phyloP scores from a whole-genome alignment of 2,888 invertebrate genomes.

The Eucera pruinosa region DNA sequence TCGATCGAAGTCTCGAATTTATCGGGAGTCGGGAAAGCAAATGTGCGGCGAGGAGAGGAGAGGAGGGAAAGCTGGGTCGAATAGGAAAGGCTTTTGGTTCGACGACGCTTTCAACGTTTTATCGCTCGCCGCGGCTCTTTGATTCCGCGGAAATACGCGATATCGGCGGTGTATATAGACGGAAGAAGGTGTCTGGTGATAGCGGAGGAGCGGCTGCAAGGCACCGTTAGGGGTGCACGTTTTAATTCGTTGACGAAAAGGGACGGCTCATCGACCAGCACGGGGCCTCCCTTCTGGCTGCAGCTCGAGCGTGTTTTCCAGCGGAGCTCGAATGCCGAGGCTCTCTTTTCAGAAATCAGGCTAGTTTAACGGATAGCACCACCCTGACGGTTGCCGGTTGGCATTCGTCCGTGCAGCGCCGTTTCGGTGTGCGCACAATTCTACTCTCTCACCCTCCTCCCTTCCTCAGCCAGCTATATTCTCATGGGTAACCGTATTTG shows the following conservation, averaged over 20 bases:
- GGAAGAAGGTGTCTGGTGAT: slow-evolving; percentile 3
- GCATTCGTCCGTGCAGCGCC: slow-evolving; percentile 35
- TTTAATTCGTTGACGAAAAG: slow-evolving; percentile 37
- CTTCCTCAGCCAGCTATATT: slow-evolving; percentile 38
- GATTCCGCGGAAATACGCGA: slow-evolving; percentile 40
- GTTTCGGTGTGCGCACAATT: slow-evolving; percentile 22
- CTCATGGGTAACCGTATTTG: slow-evolving; percentile 65
- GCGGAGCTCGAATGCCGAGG: slow-evolving; percentile 18
- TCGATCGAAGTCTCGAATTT: slow-evolving; percentile 28
- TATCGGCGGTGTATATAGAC: neutral
- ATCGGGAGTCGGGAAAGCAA: too few species aligned
- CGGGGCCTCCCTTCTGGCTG: slow-evolving; percentile 20
- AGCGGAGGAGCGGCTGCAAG: slow-evolving; percentile 20
- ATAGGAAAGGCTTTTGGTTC: slow-evolving; percentile 12
- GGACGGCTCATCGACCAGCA: slow-evolving; percentile 57
- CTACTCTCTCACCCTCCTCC: neutral
- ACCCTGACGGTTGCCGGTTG: slow-evolving; percentile 10
- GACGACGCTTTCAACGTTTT: slow-evolving; percentile 11
- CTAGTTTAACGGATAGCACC: slow-evolving; percentile 58
- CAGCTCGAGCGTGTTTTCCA: slow-evolving; percentile 45
- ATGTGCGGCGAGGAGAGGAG: neutral
- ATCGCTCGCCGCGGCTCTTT: slow-evolving; percentile 7
- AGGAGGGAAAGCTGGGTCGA: neutral
- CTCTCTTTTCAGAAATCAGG: slow-evolving; percentile 66
- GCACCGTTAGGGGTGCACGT: slow-evolving; percentile 21